phyloP scores from a whole-genome alignment of 2,113 vertebrate species.

The Dasyornis broadbenti region DNA sequence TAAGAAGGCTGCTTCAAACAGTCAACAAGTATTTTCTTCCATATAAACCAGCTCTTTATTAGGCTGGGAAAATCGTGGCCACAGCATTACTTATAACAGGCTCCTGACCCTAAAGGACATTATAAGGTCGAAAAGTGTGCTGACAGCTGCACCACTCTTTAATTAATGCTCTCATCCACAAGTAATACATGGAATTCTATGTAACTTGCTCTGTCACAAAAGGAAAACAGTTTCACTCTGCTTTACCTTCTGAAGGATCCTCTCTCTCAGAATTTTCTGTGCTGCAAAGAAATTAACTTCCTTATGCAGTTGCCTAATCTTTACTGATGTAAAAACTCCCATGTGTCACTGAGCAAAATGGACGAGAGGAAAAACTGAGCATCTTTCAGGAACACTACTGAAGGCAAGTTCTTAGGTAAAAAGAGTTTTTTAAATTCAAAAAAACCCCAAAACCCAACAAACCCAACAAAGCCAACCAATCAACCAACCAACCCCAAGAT shows the following conservation, averaged over 20 bases:
- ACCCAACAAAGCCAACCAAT: not conserved
- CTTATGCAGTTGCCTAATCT: not conserved
- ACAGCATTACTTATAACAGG: not conserved
- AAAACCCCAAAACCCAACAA: not conserved
- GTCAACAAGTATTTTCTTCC: not conserved
- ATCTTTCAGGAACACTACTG: not conserved
- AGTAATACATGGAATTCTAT: not conserved
- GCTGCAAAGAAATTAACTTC: not conserved
- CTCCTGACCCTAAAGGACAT: not conserved
- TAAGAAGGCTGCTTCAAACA: not conserved
- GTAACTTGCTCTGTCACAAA: not conserved
- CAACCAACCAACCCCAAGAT: accelerated
- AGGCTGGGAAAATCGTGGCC: not conserved
- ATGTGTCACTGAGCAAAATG: accelerated
- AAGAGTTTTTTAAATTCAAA: not conserved
- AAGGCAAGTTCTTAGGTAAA: not conserved
- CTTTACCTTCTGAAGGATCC: not conserved
- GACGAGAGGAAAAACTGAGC: not conserved
- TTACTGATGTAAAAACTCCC: not conserved
- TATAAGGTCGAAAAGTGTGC: not conserved
- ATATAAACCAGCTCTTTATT: not conserved
- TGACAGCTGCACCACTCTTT: not conserved
- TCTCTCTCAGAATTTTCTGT: not conserved
- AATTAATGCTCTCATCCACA: not conserved
- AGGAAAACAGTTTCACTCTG: not conserved